A percentile compares a stretch with the other conserved stretches of the same genome.
Conservation (phyloP, 2,113 vertebrate genomes). For the Alligator sinensis region DNA sequence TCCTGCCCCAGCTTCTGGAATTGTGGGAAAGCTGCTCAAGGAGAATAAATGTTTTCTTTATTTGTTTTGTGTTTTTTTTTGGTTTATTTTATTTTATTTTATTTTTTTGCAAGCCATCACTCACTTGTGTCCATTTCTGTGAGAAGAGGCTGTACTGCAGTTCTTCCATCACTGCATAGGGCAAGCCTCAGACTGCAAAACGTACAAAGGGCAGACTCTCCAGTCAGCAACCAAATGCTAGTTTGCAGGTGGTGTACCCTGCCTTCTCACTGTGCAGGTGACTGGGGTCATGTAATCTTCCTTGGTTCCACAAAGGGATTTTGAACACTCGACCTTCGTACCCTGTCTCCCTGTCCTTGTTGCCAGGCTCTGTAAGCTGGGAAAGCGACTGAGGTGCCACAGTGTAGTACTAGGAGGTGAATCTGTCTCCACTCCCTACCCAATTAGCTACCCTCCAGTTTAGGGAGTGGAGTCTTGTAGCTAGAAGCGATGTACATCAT, state of each 20-base stretch:
- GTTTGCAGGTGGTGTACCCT: not conserved
- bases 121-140: not conserved
- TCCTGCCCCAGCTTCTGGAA: not conserved
- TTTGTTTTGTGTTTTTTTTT: too few species aligned
- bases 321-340: not conserved
- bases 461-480: not conserved
- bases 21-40: not conserved
- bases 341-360: too few species aligned
- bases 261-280: not conserved
- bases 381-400: not conserved
- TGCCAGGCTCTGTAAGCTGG: not conserved
- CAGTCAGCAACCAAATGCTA: too few species aligned
- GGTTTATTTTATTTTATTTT: too few species aligned
- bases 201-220: too few species aligned
- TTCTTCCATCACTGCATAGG: too few species aligned
- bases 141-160: too few species aligned
- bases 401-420: too few species aligned
- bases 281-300: not conserved
- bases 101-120: not conserved
- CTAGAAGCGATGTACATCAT: accelerated
- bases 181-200: too few species aligned
- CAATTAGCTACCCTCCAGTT: not conserved
- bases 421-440: too few species aligned
- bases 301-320: not conserved
- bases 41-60: not conserved